Evolutionary conservation across 2,797 vertebrate species (phyloP).

Genomic region (Kryptolebias ocellatus): DNA sequence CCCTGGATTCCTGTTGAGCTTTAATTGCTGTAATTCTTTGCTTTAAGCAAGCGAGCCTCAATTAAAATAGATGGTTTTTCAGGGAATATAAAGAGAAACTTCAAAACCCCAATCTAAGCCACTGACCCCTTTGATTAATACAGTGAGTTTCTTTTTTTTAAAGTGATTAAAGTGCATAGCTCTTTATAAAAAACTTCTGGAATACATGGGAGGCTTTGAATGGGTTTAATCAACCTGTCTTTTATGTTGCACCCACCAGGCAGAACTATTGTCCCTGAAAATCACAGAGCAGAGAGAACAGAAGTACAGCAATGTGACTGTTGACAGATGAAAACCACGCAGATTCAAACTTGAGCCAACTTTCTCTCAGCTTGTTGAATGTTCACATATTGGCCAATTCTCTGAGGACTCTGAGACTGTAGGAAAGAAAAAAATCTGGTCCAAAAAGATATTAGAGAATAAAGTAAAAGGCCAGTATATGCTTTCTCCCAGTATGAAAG

Average conservation of each 20-base stretch:
- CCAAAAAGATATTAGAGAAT: constrained; percentile 43
- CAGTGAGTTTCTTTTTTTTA: constrained; percentile 22
- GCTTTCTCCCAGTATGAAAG: constrained; percentile 41
- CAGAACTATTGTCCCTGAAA: constrained; percentile 52
- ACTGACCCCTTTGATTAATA: constrained; percentile 35
- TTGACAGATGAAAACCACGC: constrained; percentile 43
- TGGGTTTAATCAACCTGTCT: constrained; percentile 60
- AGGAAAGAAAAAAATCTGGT: constrained; percentile 36
- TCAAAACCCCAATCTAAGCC: neutral
- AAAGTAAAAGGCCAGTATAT: constrained; percentile 28
- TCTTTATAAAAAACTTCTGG: constrained; percentile 28
- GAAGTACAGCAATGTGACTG: constrained; percentile 23
- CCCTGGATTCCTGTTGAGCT: neutral
- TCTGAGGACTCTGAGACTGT: constrained; percentile 29
- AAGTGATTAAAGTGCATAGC: constrained; percentile 19
- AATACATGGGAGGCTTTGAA: constrained; percentile 33
- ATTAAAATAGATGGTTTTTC: constrained; percentile 4
- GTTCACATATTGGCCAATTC: constrained; percentile 24
- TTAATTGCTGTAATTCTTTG: neutral
- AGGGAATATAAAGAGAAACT: constrained; percentile 12
- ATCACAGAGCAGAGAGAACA: constrained; percentile 28
- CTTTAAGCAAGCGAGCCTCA: neutral
- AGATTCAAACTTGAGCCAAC: constrained; percentile 29
- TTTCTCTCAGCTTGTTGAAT: constrained; percentile 40
- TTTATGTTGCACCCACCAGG: constrained; percentile 46